A percentile compares a stretch with the other conserved stretches of the same genome.
These are phyloP conservation scores for Cichlasoma orientale DNA, from an alignment of 2,797 vertebrate species.

Conservation along the genomic window DNA sequence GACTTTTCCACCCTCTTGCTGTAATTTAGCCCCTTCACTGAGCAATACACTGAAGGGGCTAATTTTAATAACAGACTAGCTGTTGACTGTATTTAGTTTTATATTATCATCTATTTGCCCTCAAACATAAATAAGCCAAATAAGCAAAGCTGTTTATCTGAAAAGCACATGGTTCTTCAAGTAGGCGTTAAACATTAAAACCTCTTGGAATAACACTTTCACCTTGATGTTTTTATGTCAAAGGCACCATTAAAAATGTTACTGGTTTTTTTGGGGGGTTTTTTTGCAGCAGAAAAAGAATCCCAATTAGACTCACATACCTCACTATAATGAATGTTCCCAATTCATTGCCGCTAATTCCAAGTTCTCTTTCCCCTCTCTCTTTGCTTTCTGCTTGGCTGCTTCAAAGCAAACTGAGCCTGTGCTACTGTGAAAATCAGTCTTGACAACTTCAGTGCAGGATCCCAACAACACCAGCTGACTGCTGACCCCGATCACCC, in stretches of 20 bases:
- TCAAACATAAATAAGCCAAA: neutral
- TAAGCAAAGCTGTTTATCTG: neutral
- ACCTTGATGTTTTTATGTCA: neutral
- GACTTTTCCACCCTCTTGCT: neutral
- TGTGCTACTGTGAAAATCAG: slow-evolving; percentile 16
- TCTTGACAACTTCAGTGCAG: slow-evolving; percentile 31
- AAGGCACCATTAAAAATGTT: neutral
- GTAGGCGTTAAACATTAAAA: slow-evolving; percentile 11
- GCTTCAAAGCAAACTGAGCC: slow-evolving; percentile 38
- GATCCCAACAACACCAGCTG: slow-evolving; percentile 65
- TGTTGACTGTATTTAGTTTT: neutral
- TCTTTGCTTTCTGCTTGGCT: slow-evolving; percentile 15
- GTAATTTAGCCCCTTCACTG: neutral
- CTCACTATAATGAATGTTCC: slow-evolving; percentile 1
- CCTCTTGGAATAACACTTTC: neutral
- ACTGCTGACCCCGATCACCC: slow-evolving; percentile 55
- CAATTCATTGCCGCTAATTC: slow-evolving; percentile 2
- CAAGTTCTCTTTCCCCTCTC: slow-evolving; percentile 4
- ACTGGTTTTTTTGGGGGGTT: slow-evolving; percentile 6
- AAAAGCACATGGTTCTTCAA: neutral
- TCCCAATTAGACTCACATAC: slow-evolving; percentile 25
- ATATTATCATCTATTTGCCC: neutral
- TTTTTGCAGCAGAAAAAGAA: neutral
- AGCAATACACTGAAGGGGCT: neutral
- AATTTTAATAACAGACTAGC: neutral